Evolutionary conservation across 2,113 vertebrate genomes (phyloP).

Genomic region (Callocephalon fimbriatum): DNA sequence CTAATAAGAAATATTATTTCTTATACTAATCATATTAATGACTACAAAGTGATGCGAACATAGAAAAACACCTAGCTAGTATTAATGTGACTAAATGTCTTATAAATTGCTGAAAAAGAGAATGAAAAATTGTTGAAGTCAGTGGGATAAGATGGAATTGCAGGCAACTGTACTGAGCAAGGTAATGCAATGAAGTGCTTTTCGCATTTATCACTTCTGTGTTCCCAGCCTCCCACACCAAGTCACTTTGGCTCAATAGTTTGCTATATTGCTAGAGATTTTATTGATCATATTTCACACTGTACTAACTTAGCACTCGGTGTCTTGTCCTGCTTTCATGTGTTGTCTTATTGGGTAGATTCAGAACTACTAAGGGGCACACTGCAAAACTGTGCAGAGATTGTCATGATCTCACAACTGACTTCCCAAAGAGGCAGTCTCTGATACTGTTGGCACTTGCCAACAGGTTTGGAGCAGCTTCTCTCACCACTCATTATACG

Average conservation of each 20-base stretch:
- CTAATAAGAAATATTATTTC: background rate
- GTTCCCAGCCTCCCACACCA: background rate
- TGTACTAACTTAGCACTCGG: background rate
- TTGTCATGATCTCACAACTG: background rate
- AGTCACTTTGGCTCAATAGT: constrained; percentile 4
- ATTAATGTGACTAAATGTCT: background rate
- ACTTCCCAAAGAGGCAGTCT: background rate
- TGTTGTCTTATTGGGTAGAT: background rate
- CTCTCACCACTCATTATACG: background rate
- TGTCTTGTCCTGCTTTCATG: background rate
- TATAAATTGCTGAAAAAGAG: background rate
- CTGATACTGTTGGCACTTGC: background rate
- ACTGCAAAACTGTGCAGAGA: background rate
- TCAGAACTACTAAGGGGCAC: background rate
- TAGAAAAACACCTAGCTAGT: background rate
- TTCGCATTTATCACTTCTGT: background rate
- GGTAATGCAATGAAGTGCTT: background rate
- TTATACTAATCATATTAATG: background rate
- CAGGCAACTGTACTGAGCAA: background rate
- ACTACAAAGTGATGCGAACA: background rate
- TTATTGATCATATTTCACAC: constrained; percentile 12
- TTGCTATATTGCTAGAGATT: background rate
- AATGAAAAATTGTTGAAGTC: background rate
- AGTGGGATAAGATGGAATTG: background rate
- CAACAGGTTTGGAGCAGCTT: background rate